Percentiles rank a stretch among this genome's conserved stretches.
Evolutionary conservation across 2,797 vertebrate genomes (phyloP).

Genomic region (Sciaenops ocellatus): DNA sequence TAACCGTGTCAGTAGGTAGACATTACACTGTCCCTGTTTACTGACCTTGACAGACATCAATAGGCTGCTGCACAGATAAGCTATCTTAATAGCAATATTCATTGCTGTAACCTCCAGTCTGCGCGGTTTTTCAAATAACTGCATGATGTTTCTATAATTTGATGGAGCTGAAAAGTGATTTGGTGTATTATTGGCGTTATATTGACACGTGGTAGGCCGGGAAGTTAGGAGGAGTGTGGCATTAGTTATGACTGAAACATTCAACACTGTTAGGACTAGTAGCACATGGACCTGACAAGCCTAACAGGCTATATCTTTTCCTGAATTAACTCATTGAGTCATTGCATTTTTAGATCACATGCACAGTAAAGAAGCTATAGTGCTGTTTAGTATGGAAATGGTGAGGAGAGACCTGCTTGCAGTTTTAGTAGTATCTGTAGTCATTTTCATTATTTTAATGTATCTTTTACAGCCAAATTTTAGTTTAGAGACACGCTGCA

Average conservation of each 20-base stretch:
- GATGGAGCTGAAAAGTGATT: background rate
- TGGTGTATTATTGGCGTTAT: background rate
- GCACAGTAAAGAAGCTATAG: background rate
- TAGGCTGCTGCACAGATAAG: conserved; percentile 16
- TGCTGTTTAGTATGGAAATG: fast-evolving
- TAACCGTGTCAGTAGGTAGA: conserved; percentile 39
- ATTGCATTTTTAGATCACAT: background rate
- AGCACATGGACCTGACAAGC: conserved; percentile 50
- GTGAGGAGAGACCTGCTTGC: background rate
- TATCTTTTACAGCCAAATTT: background rate
- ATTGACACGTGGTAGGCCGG: background rate
- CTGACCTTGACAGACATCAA: conserved; percentile 64
- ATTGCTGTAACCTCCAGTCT: background rate
- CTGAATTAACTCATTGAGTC: background rate
- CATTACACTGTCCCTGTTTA: conserved; percentile 19
- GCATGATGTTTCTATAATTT: background rate
- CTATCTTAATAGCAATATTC: conserved; percentile 8
- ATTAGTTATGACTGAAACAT: background rate
- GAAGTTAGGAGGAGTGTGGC: background rate
- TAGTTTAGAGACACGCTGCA: no score
- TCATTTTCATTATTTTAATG: fast-evolving
- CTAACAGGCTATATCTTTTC: background rate
- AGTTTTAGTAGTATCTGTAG: background rate
- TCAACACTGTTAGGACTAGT: background rate
- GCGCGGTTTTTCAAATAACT: background rate